These are phyloP conservation scores for Sebastes aleutianus DNA, from an alignment of 2,797 vertebrate species.

Conservation along the genomic window DNA sequence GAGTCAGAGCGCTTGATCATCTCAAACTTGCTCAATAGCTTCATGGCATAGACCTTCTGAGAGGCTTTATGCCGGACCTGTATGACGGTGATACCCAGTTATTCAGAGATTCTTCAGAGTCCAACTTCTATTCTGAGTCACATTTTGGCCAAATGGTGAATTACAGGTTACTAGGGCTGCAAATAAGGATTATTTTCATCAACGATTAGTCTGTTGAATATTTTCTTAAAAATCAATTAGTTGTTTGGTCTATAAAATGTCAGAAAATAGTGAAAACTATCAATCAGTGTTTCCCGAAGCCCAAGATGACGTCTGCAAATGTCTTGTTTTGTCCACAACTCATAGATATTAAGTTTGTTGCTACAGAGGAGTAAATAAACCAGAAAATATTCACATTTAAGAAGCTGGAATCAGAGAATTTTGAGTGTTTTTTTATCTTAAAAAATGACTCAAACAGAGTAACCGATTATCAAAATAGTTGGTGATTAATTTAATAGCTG, in stretches of 20 bases:
- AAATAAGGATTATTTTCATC: too few species aligned
- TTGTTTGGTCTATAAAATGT: too few species aligned
- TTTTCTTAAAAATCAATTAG: fast-evolving
- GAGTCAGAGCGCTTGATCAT: constrained; percentile 99
- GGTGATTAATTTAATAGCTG: fast-evolving
- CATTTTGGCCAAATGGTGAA: background rate
- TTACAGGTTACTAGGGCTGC: background rate
- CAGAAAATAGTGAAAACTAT: background rate
- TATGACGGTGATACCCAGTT: background rate
- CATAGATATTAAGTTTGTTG: fast-evolving
- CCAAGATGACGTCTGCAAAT: fast-evolving
- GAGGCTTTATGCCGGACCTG: constrained; percentile 96
- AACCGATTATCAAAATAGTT: too few species aligned
- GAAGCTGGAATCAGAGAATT: too few species aligned
- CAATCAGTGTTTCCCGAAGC: too few species aligned
- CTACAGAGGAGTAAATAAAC: too few species aligned
- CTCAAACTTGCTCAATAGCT: constrained; percentile 98
- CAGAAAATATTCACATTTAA: too few species aligned
- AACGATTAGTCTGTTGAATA: too few species aligned
- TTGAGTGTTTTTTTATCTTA: too few species aligned
- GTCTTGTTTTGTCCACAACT: too few species aligned
- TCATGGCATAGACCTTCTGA: constrained; percentile 98
- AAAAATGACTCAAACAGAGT: too few species aligned
- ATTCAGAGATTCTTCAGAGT: background rate
- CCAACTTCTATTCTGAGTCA: background rate